phyloP scores from a whole-genome alignment of 2,113 vertebrate species.

The Brachirus orientalis region DNA sequence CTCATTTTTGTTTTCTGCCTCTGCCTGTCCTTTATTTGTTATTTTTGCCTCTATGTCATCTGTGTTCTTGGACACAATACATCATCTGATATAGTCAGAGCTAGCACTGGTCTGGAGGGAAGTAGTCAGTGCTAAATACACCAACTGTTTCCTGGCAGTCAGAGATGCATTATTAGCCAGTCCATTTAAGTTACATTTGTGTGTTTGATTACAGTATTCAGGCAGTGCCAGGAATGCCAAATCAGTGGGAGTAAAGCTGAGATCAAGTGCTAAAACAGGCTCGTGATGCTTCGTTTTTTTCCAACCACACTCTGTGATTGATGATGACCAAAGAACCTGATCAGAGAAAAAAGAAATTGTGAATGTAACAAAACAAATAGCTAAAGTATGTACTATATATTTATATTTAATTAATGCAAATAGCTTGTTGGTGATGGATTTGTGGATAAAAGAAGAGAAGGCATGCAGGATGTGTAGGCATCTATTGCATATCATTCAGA shows the following conservation, averaged over 20 bases:
- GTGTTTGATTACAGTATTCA: conserved; percentile 71
- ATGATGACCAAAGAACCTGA: conserved; percentile 37
- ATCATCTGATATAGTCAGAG: conserved; percentile 45
- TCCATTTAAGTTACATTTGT: conserved; percentile 73
- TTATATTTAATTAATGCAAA: conserved; percentile 28
- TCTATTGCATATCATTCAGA: too few species aligned
- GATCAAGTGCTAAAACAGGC: conserved; percentile 63
- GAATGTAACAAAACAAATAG: conserved; percentile 38
- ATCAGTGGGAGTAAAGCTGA: conserved; percentile 67
- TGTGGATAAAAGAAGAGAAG: too few species aligned
- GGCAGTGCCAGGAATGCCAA: conserved; percentile 49
- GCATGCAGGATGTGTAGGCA: too few species aligned
- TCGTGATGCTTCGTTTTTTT: conserved; percentile 56
- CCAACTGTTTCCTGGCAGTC: conserved; percentile 71
- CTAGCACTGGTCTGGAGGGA: conserved; percentile 49
- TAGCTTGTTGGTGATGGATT: background rate
- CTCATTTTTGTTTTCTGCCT: conserved; percentile 14
- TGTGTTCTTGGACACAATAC: conserved; percentile 38
- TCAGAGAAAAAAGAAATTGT: conserved; percentile 22
- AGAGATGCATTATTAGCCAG: conserved; percentile 65
- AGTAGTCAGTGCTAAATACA: conserved; percentile 51
- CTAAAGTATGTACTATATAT: background rate
- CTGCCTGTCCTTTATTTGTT: conserved; percentile 13
- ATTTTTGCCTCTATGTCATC: conserved; percentile 20
- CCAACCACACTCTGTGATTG: conserved; percentile 38